Base-by-base conservation (phyloP, 1,140 invertebrate species). In the Charaxes varanes region DNA sequence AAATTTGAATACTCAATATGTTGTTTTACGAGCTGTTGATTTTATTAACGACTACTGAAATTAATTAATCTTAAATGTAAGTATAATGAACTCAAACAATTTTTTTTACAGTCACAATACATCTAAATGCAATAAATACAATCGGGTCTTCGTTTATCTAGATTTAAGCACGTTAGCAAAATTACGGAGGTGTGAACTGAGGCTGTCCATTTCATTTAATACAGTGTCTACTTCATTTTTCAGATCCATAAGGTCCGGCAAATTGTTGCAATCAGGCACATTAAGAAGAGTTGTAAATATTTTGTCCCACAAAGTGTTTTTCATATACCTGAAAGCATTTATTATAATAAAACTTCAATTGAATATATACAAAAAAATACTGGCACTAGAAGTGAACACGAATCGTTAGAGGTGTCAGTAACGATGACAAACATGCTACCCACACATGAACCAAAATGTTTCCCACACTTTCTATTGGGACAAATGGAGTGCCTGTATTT, bases 251-350 rank as follows among this genome's bases (percentile, higher is more conserved):
- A 92, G 66, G 62, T 91, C 88, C 0, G 90, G 90, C 67, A 90
- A 82, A 47, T 85, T 88, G 12, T 87, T 87, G 48, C 90, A 91
- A 26, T 90, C 90, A 35, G 88, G 87, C n/a, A 92, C 82, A 67
- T 92, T 92, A 23, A 92, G 68, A 30, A 92, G 62, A 15, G 88
- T 86, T 1, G 86, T 87, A 50, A 91, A 91, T 54, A 90, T 87
- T 38, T 84, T 85, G 46, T 91, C 89, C 90, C 90, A 91, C 30
- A 88, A 67, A 31, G 73, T 78, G 32, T 85, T 87, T 53, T 89
- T 90, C 48, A 89, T 86, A 53, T 91, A 91, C 64, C 90, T 90
- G 48, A 47, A 79, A 76, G 42, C 41, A n/a, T 45, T 36, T 24
- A 21, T 24, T n/a, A n/a, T n/a, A n/a, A n/a, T n/a, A n/a, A n/a